These are phyloP conservation scores for Caenorhabditis briggsae DNA, from an alignment of 1,140 invertebrate genomes.

Conservation along the genomic window DNA sequence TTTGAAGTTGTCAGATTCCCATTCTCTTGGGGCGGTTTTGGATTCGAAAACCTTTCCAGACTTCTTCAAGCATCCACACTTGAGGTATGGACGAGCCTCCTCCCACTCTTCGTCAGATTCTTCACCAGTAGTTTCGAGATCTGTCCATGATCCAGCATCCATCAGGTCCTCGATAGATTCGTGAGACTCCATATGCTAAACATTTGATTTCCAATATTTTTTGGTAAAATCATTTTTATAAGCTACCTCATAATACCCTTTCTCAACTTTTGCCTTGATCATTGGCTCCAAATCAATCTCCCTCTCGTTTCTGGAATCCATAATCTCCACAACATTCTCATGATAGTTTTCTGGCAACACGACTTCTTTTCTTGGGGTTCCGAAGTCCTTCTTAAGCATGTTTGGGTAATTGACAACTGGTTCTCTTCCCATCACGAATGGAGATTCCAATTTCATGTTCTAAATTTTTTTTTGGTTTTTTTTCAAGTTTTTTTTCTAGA, in stretches of 20 bases:
- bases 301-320: conserved; percentile 34
- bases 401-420: conserved; percentile 29
- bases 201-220: neutral
- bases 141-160: neutral
- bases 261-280: conserved; percentile 23
- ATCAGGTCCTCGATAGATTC: neutral
- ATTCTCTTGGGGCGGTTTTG: conserved; percentile 56
- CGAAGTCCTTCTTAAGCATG: neutral
- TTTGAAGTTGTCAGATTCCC: conserved; percentile 42
- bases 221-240: neutral
- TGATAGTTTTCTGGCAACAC: conserved; percentile 9
- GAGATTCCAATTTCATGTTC: conserved; percentile 13
- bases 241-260: conserved; percentile 27
- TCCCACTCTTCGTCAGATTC: conserved; percentile 20
- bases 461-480: too few relatives aligned
- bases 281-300: conserved; percentile 25
- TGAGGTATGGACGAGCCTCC: conserved; percentile 21
- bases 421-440: conserved; percentile 6
- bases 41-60: conserved; percentile 43
- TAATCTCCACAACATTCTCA: conserved; percentile 21
- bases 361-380: conserved; percentile 12
- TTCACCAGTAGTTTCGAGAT: neutral
- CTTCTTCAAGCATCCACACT: conserved; percentile 47
- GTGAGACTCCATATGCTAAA: neutral
- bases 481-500: neutral